Evolutionary conservation across 2,888 invertebrate species (phyloP), one percentile per base, ranked within the genome.

Genomic region (Hypomecis atomaria): DNA sequence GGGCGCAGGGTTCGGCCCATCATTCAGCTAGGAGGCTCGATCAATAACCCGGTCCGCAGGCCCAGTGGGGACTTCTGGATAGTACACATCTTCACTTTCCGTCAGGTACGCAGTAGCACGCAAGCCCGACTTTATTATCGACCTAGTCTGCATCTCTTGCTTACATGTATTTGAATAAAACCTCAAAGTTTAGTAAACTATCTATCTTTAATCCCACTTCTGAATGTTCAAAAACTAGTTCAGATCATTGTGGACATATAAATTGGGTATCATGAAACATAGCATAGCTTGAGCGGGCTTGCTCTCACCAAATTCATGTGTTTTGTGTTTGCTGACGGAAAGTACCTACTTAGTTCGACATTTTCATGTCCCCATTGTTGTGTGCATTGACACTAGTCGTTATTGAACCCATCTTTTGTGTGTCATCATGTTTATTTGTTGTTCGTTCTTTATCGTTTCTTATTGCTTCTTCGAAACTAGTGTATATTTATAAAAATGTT

Each of bases 71-170:
- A 63, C 55, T 43, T 40, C 61, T 69, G 66, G 66, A 61, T 57
- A 44, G 43, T 61, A 53, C 63, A 66, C 63, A 56, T 69, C 66
- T 61, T 53, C 60, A 59, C 59, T 59, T 63, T 58, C 63, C 58
- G 58, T 61, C 61, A 69, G 69, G 69, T 69, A 63, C 66, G 69
- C 66, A 52, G 57, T 54, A 63, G 60, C 49, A 45, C 59, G 69
- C 69, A 66, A 69, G 69, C 65, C 69, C 66, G 58, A 59, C 57
- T 4, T 3, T 47, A 44, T 52, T 36, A 8, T 49, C 42, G 55
- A 60, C 44, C 58, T 50, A 42, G 52, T 63, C 48, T 43, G 50
- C 48, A 57, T 44, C n/a, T 36, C 44, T 44, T 37, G 36, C 8
- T 50, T 13, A 11, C 38, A n/a, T 47, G 6, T 53, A 4, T 33